Percentiles rank a stretch among this genome's conserved stretches.
Conservation (phyloP, 1,140 invertebrate species). For the Zaprionus lachaisei region DNA sequence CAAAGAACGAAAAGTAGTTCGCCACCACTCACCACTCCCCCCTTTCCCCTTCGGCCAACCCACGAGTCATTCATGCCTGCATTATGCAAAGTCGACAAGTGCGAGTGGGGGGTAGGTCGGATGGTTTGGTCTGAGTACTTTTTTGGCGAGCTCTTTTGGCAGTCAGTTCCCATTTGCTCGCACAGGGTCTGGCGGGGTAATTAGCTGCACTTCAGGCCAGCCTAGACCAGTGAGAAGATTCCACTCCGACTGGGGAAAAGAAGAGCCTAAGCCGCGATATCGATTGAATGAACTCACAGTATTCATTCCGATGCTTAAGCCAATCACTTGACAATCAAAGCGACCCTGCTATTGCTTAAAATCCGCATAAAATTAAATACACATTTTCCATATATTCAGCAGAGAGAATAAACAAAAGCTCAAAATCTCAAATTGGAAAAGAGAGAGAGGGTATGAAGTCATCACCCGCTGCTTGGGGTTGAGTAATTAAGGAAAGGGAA, state of each 20-base stretch:
- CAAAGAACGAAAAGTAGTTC: conserved; percentile 70
- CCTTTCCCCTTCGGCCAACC: not conserved
- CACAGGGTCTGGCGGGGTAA: not conserved
- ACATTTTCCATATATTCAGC: not conserved
- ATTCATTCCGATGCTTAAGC: too few relatives aligned
- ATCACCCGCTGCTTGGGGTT: conserved; percentile 34
- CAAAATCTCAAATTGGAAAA: not conserved
- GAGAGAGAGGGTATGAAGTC: not conserved
- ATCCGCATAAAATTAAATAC: not conserved
- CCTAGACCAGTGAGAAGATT: not conserved
- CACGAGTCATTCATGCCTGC: conserved; percentile 55
- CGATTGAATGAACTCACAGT: not conserved
- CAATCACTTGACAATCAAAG: not conserved
- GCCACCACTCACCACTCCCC: not conserved
- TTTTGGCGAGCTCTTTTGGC: conserved; percentile 65
- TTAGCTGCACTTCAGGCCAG: not conserved
- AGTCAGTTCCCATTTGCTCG: conserved; percentile 29
- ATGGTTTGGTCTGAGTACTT: conserved; percentile 39
- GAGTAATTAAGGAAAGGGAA: conserved; percentile 69
- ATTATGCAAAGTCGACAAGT: conserved; percentile 74
- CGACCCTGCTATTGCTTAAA: not conserved
- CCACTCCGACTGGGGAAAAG: too few relatives aligned
- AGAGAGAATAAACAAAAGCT: conserved; percentile 23
- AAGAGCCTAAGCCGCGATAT: not conserved
- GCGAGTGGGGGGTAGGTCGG: conserved; percentile 55